These are phyloP conservation scores for Orycteropus afer DNA, from an alignment of 2,113 vertebrate species.

Conservation along the genomic window DNA sequence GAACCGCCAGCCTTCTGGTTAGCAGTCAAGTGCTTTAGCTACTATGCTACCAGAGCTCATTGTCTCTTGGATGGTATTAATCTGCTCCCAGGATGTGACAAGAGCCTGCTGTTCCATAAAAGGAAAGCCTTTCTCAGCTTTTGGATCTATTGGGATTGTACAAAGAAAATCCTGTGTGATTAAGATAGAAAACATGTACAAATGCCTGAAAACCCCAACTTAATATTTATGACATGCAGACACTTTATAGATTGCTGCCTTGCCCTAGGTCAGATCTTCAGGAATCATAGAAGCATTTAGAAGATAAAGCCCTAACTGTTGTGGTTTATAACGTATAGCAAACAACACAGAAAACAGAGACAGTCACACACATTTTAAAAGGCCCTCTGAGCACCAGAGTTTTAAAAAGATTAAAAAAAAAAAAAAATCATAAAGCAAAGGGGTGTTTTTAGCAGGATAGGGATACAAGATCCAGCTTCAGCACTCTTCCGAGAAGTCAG, in stretches of 20 bases:
- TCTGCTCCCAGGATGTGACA: background rate
- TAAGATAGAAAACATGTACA: constrained; percentile 2
- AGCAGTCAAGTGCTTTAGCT: no score
- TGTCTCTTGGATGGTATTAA: background rate
- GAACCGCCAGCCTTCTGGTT: no score
- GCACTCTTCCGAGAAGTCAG: background rate
- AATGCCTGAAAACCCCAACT: background rate
- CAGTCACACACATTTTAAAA: background rate
- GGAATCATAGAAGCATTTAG: constrained; percentile 17
- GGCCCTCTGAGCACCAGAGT: background rate
- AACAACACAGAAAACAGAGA: background rate
- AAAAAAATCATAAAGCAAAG: background rate
- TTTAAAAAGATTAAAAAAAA: background rate
- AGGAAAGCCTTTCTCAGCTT: background rate
- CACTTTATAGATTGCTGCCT: background rate
- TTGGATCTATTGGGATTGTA: background rate
- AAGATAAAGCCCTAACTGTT: constrained; percentile 29
- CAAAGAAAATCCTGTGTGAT: background rate
- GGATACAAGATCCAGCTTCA: background rate
- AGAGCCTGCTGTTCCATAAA: background rate
- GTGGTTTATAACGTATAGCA: background rate
- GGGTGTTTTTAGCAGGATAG: background rate
- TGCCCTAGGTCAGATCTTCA: constrained; percentile 27
- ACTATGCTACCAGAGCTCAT: no score
- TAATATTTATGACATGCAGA: background rate